Evolutionary conservation across 1,140 invertebrate genomes (phyloP).

Genomic region (Dendrolimus kikuchii): DNA sequence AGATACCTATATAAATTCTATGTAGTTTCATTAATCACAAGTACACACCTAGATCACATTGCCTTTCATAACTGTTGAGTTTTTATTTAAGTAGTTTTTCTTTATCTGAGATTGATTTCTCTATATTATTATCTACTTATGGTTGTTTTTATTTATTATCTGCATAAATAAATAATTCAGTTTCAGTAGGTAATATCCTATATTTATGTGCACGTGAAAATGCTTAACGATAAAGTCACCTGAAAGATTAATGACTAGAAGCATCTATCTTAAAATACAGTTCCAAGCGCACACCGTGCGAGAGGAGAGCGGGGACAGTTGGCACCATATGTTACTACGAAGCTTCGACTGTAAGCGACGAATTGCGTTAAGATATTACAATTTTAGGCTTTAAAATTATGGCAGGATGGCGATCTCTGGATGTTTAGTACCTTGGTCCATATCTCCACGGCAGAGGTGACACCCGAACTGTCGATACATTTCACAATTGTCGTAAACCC

Average conservation of each 20-base stretch:
- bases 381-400: slow-evolving; percentile 19
- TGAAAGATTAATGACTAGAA: slow-evolving; percentile 60
- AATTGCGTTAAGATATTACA: slow-evolving; percentile 3
- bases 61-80: no score
- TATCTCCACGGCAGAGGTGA: slow-evolving; percentile 52
- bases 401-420: slow-evolving; percentile 17
- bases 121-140: no score
- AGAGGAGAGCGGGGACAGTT: slow-evolving; percentile 23
- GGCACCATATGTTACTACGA: slow-evolving; percentile 51
- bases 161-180: no score
- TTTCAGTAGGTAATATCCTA: background rate
- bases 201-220: slow-evolving; percentile 1
- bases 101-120: no score
- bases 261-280: slow-evolving; percentile 51
- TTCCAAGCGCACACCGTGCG: slow-evolving; percentile 19
- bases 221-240: slow-evolving; percentile 37
- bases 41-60: no score
- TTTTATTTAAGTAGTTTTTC: no score
- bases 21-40: no score
- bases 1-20: background rate
- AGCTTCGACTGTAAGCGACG: slow-evolving; percentile 8
- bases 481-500: slow-evolving; percentile 71
- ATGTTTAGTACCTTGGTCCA: slow-evolving; percentile 5
- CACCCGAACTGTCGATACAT: slow-evolving; percentile 68
- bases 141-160: no score